A percentile compares a stretch with the other conserved stretches of the same genome.
phyloP scores from a whole-genome alignment of 2,888 invertebrate genomes.

The Polietes domitor region DNA sequence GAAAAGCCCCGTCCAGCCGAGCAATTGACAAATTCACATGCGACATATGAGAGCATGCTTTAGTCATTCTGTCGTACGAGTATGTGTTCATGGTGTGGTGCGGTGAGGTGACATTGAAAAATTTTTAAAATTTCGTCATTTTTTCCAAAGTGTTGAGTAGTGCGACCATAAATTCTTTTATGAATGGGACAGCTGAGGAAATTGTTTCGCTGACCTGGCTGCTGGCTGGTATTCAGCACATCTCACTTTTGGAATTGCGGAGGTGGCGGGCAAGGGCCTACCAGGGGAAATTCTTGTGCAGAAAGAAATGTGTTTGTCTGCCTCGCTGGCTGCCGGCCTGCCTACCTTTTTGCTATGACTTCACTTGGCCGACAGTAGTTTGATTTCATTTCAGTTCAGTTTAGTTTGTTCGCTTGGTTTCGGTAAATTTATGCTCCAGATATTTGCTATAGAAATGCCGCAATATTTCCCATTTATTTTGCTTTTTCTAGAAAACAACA shows the following conservation, averaged over 20 bases:
- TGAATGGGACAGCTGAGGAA: background rate
- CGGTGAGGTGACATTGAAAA: background rate
- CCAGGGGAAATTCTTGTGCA: no score
- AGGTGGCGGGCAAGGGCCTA: no score
- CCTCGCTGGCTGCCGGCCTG: background rate
- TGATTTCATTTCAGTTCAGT: background rate
- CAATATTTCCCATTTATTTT: constrained; percentile 33
- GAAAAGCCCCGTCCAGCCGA: background rate
- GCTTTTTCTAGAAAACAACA: constrained; percentile 9
- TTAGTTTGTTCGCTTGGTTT: background rate
- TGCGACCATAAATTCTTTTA: background rate
- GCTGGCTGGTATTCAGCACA: no score
- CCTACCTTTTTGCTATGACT: constrained; percentile 7
- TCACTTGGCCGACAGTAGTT: no score
- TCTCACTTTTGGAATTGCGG: background rate
- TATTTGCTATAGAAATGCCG: constrained; percentile 45
- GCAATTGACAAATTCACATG: background rate
- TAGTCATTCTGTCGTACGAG: background rate
- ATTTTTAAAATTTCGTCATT: background rate
- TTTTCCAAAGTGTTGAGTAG: background rate
- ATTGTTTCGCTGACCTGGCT: background rate
- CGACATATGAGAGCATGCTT: background rate
- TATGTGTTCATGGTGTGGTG: no score
- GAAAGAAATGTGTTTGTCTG: background rate
- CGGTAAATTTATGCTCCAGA: constrained; percentile 43